Evolutionary conservation across 2,888 invertebrate species (phyloP), one percentile per base, ranked within the genome.

Genomic region (Sericinus montela): DNA sequence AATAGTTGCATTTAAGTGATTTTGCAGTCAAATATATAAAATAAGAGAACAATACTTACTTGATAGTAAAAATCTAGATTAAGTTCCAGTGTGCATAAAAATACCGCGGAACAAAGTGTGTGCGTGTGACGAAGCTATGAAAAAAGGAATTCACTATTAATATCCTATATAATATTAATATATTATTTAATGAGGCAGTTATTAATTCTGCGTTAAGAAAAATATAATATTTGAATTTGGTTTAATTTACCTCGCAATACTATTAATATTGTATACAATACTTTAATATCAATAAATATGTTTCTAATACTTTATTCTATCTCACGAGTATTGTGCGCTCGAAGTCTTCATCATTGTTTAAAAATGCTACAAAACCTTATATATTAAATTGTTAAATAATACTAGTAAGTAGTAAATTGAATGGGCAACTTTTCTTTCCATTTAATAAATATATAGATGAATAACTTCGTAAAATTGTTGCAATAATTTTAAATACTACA

Each of bases 271-370:
- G 58, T 60, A 58, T 63, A 58, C 62, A 60, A 68, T 70, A 69
- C 63, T 48, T 13, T 65, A 59, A 69, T 63, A 67, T 59, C 59
- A 67, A 72, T 80, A 76, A 68, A 79, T 79, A 80, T 74, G 58
- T 60, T 54, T 67, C 67, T 73, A 73, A 55, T 63, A 58, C 15
- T 47, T 72, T 73, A 80, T 64, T 57, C 71, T 83, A 82, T 82
- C 80, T 87, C 87, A 87, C 87, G 75, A 60, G 75, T 74, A 59
- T 87, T 87, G 87, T 87, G 87, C 87, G 87, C 81, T 80, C 83
- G 81, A 72, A 80, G 72, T 84, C 80, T 70, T 75, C 75, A 51
- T 74, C 73, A 57, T 71, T 62, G 57, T 62, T 19, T 73, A 73
- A 68, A 78, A 69, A 72, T 74, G 63, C 67, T 75, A 76, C 67